Percentiles rank a stretch among this genome's conserved stretches.
Conservation (phyloP, 2,113 vertebrate genomes). For the Prionailurus viverrinus region DNA sequence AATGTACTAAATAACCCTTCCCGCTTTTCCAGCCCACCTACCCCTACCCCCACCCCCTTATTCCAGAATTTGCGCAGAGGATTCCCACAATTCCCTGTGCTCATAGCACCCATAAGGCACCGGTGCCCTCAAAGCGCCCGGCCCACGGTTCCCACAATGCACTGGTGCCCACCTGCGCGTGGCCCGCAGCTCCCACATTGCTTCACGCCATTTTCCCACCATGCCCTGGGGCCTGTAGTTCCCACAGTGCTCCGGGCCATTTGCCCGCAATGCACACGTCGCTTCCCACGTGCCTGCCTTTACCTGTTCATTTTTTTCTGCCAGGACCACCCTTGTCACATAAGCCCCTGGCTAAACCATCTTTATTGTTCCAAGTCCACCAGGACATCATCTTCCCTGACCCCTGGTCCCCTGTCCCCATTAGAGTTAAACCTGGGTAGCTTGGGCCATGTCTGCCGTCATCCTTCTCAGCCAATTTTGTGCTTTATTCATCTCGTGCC, state of each 20-base stretch:
- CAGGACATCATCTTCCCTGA: background rate
- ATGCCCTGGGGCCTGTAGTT: background rate
- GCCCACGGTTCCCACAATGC: background rate
- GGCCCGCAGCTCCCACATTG: background rate
- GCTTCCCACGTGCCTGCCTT: background rate
- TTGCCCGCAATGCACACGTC: background rate
- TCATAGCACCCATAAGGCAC: background rate
- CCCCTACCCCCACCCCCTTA: background rate
- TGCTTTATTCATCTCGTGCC: accelerated
- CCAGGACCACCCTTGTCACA: background rate
- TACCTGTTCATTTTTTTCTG: background rate
- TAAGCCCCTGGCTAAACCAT: accelerated
- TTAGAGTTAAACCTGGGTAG: no score
- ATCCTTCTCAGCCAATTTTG: background rate
- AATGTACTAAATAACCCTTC: no score
- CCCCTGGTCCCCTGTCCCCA: accelerated
- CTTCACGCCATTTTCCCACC: background rate
- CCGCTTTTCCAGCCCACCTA: background rate
- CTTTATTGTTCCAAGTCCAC: background rate
- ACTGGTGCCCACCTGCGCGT: background rate
- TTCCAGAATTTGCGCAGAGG: background rate
- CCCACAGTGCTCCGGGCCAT: background rate
- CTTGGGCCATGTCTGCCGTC: background rate
- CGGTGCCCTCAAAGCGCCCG: background rate
- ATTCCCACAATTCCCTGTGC: background rate